Evolutionary conservation across 2,113 vertebrate genomes (phyloP), one percentile per base, ranked within the genome.

Genomic region (Lophotis ruficrista): DNA sequence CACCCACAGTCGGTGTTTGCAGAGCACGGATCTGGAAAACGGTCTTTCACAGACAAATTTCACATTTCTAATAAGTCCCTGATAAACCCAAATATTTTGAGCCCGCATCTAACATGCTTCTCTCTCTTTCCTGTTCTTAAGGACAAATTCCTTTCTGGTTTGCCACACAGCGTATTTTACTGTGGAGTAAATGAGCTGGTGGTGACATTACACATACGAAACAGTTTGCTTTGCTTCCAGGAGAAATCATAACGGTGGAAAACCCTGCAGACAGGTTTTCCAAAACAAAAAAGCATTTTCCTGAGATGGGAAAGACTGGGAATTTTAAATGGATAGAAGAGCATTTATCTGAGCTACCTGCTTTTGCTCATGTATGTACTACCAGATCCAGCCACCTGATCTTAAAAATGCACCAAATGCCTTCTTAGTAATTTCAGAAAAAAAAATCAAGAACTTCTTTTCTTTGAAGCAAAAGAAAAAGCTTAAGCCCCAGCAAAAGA

Each of bases 401-500:
- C n/a, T 69, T 53, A 72, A 86, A 88, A 95, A 60, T 11, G 3
- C 16, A 62, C 28, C 48, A 37, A 35, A 14, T 61, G 33, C 28
- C 21, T 11, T 27, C 58, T 54, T 30, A 38, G 65, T 41, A 16
- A 72, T n/a, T 78, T 61, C 35, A 58, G 54, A 54, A 48, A 64
- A 66, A 77, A 24, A 30, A 31, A 30, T n/a, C 18, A 56, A 79
- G 27, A 85, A 51, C 14, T 57, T 47, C 3, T 72, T 77, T 69
- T 72, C 65, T 95, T 73, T 66, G 61, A 58, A 73, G 64, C 18
- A 31, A 86, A 87, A 83, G n/a, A 47, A 70, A 91, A 96, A 87
- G 27, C 66, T 81, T 35, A 68, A 89, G 66, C 56, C 24, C 20
- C 35, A 66, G 89, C 27, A 69, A 50, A 92, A 47, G 12, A 25